Conservation (phyloP, 2,797 vertebrate genomes). For the Aeoliscus strigatus region DNA sequence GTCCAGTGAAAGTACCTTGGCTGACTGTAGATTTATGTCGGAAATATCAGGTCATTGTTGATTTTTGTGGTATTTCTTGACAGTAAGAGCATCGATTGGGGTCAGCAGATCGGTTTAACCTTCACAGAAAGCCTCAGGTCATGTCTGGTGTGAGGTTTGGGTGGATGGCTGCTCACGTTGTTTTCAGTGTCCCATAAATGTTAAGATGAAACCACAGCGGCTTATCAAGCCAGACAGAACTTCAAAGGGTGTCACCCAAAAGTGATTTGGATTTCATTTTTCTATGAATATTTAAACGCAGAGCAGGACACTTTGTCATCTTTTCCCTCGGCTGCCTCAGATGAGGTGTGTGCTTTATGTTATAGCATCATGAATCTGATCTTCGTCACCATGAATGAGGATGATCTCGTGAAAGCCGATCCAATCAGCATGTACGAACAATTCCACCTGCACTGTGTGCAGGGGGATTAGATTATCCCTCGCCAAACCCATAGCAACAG, state of each 20-base stretch:
- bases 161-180: background rate
- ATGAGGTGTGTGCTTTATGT: background rate
- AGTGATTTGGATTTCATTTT: conserved; percentile 8
- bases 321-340: conserved; percentile 2
- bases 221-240: conserved; percentile 41
- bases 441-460: conserved; percentile 28
- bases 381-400: conserved; percentile 21
- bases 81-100: background rate
- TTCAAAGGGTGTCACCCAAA: conserved; percentile 37
- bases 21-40: too few relatives aligned
- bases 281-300: conserved; percentile 3
- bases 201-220: conserved; percentile 30
- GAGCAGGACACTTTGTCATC: conserved; percentile 1
- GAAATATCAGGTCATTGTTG: background rate
- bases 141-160: background rate
- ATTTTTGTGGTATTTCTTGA: background rate
- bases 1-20: too few relatives aligned
- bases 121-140: background rate
- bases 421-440: conserved; percentile 45
- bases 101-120: background rate
- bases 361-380: conserved; percentile 9
- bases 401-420: conserved; percentile 30
- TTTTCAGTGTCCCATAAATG: conserved; percentile 31
- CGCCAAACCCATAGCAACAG: conserved; percentile 15
- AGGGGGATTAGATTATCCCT: conserved; percentile 37